phyloP scores from a whole-genome alignment of 2,888 invertebrate species.

The Thalpophila matura region DNA sequence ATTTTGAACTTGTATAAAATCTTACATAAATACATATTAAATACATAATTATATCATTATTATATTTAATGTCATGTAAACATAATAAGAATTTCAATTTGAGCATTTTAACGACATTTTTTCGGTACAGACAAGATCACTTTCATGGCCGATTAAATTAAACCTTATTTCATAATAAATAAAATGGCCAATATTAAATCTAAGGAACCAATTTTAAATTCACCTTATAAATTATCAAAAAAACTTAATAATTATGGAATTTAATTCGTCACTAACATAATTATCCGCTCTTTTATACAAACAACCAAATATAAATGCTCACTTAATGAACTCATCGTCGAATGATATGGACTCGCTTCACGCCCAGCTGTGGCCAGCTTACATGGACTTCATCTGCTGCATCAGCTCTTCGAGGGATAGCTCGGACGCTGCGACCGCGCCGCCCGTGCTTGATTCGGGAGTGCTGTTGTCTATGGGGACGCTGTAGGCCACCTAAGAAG shows the following conservation, averaged over 20 bases:
- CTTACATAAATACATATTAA: constrained; percentile 26
- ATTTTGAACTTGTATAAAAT: constrained; percentile 34
- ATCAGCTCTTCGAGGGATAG: constrained; percentile 97
- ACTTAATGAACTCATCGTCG: constrained; percentile 34
- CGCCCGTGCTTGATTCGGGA: constrained; percentile 83
- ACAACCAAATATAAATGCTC: constrained; percentile 48
- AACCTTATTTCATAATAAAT: constrained; percentile 1
- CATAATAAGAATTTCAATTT: constrained; percentile 29
- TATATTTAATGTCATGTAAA: constrained; percentile 39
- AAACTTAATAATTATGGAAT: constrained; percentile 22
- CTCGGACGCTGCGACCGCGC: constrained; percentile 88
- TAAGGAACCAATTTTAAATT: neutral
- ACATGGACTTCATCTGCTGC: constrained; percentile 97
- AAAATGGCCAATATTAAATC: neutral
- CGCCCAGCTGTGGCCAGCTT: constrained; percentile 68
- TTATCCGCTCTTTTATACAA: neutral
- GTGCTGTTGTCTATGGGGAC: constrained; percentile 89
- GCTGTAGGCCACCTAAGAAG: constrained; percentile 93
- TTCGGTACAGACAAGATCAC: neutral
- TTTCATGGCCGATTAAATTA: constrained; percentile 4
- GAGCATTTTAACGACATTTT: constrained; percentile 31
- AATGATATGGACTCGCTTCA: constrained; percentile 42
- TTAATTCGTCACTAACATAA: constrained; percentile 18
- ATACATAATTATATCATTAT: constrained; percentile 32
- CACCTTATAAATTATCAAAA: neutral